Conservation (phyloP, 2,888 invertebrate genomes). For the Limenitis camilla region DNA sequence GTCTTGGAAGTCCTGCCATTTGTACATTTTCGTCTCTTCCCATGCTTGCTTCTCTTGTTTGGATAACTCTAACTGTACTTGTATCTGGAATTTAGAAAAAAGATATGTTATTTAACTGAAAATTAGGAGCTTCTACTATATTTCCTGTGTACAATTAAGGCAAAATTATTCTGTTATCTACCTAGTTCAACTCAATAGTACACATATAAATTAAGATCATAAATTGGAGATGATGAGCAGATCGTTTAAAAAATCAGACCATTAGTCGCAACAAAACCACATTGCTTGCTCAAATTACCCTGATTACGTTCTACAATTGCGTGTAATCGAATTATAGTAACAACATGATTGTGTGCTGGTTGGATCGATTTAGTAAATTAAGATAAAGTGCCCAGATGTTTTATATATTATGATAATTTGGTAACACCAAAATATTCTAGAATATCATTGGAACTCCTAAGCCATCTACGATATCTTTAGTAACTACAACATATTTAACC, state of each 20-base stretch:
- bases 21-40: slow-evolving; percentile 79
- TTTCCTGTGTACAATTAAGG: no score
- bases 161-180: no score
- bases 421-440: no score
- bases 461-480: no score
- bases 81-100: slow-evolving; percentile 39
- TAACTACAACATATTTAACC: no score
- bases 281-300: slow-evolving; percentile 16
- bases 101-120: no score
- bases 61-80: slow-evolving; percentile 55
- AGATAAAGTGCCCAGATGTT: not conserved
- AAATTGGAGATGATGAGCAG: not conserved
- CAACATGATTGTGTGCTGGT: not conserved
- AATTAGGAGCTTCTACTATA: no score
- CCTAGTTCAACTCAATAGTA: not conserved
- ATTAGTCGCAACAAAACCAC: slow-evolving; percentile 5
- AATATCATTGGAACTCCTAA: no score
- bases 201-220: not conserved
- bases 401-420: no score
- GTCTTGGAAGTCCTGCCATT: slow-evolving; percentile 83
- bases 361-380: not conserved
- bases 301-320: slow-evolving; percentile 8
- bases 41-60: slow-evolving; percentile 77
- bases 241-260: not conserved
- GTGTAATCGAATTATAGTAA: slow-evolving; percentile 7